These are phyloP conservation scores for Myotis daubentonii DNA, from an alignment of 2,797 vertebrate genomes.

Conservation along the genomic window DNA sequence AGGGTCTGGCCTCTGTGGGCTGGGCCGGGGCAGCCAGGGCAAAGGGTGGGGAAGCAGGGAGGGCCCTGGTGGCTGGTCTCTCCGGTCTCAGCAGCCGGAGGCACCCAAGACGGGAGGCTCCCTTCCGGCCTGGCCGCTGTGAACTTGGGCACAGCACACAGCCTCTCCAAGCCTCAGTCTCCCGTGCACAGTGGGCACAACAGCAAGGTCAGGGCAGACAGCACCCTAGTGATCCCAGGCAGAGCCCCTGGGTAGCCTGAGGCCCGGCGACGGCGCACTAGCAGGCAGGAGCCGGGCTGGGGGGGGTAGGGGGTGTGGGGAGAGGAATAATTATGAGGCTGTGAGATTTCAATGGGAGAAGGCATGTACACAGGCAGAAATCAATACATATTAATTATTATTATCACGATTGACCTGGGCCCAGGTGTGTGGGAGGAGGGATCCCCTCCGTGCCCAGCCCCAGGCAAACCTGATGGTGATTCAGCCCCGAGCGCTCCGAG, in stretches of 20 bases:
- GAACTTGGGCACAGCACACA: background rate
- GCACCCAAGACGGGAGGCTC: background rate
- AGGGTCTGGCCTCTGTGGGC: background rate
- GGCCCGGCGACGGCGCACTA: background rate
- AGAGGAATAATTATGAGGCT: background rate
- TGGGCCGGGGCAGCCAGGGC: background rate
- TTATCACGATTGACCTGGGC: background rate
- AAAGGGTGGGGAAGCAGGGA: background rate
- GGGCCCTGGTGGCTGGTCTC: background rate
- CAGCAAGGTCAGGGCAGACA: background rate
- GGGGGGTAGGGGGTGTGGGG: background rate
- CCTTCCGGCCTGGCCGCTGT: background rate
- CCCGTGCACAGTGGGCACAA: background rate
- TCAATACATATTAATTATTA: slow-evolving; percentile 40
- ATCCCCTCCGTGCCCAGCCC: background rate
- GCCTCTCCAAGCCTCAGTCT: background rate
- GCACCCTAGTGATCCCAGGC: background rate
- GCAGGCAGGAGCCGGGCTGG: background rate
- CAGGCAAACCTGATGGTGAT: background rate
- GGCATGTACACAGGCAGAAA: background rate
- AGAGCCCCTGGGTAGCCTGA: background rate
- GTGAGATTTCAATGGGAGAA: background rate
- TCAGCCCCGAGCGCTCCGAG: background rate
- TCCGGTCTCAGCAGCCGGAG: background rate
- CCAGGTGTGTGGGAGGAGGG: background rate